These are phyloP conservation scores for Omphaloscelis lunosa DNA, from an alignment of 2,888 invertebrate genomes.

Conservation along the genomic window DNA sequence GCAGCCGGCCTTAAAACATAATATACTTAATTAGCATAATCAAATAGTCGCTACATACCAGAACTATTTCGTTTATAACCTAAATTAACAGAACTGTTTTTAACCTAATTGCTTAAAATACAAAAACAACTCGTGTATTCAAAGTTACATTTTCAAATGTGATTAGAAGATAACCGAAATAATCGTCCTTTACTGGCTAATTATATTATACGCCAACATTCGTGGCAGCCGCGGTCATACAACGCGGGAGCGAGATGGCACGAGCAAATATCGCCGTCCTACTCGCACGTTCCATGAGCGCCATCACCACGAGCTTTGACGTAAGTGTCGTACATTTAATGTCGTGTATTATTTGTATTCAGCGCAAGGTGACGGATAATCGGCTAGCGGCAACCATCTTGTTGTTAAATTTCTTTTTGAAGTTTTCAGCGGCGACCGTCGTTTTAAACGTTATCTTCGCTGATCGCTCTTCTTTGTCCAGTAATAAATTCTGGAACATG, in stretches of 20 bases:
- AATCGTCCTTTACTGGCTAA: background rate
- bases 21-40: constrained; percentile 5
- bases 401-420: constrained; percentile 87
- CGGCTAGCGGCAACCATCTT: constrained; percentile 89
- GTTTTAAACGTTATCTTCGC: constrained; percentile 86
- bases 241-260: constrained; percentile 1
- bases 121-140: constrained; percentile 9
- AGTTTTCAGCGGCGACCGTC: constrained; percentile 81
- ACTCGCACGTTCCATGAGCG: background rate
- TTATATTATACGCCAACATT: background rate
- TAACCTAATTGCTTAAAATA: background rate
- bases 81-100: constrained; percentile 8
- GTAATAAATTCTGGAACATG: constrained; percentile 86
- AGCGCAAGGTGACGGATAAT: constrained; percentile 79
- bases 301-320: background rate
- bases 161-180: background rate
- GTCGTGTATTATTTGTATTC: constrained; percentile 16
- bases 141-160: constrained; percentile 18
- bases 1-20: constrained; percentile 7
- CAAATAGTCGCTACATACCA: constrained; percentile 7
- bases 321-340: no score
- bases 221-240: background rate
- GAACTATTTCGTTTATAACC: constrained; percentile 1
- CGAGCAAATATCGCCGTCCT: background rate
- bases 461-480: constrained; percentile 85